A percentile compares a stretch with the other conserved stretches of the same genome.
phyloP scores from a whole-genome alignment of 92 coral and sea anemone species.

The Epizoanthus rinbou region DNA sequence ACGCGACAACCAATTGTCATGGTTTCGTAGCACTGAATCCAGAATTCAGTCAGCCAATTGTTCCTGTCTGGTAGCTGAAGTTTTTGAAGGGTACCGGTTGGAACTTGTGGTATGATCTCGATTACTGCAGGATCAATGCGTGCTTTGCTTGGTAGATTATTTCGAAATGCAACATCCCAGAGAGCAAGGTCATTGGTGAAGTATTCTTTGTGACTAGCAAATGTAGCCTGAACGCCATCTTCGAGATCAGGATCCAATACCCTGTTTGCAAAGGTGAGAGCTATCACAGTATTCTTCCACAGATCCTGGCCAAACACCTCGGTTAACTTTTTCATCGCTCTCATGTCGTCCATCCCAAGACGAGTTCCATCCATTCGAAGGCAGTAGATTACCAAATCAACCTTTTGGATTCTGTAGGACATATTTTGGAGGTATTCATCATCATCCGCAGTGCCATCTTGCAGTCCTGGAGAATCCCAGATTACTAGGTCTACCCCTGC shows the following conservation, averaged over 20 bases:
- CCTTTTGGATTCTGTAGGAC: not conserved
- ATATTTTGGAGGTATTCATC: conserved; percentile 30
- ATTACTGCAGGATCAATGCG: not conserved
- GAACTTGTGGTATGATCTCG: conserved; percentile 7
- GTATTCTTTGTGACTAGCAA: not conserved
- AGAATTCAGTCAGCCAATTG: conserved; percentile 56
- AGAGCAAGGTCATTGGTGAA: not conserved
- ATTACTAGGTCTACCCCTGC: conserved; percentile 10
- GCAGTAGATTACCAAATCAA: conserved; percentile 55
- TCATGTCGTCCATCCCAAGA: conserved; percentile 26
- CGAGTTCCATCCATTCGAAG: conserved; percentile 51
- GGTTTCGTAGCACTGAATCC: conserved; percentile 33
- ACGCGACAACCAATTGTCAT: conserved; percentile 8
- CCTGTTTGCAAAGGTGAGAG: conserved; percentile 58
- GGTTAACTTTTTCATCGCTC: conserved; percentile 39
- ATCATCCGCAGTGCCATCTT: conserved; percentile 34
- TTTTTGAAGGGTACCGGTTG: conserved; percentile 9
- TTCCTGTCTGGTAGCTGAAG: conserved; percentile 34
- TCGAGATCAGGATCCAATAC: conserved; percentile 42
- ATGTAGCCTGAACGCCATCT: not conserved
- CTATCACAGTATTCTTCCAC: conserved; percentile 57
- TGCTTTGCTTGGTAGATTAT: not conserved
- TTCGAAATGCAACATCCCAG: conserved; percentile 11
- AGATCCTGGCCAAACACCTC: conserved; percentile 37
- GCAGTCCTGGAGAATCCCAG: conserved; percentile 60